phyloP scores from a whole-genome alignment of 2,113 vertebrate species.

The Malaclemys terrapin region DNA sequence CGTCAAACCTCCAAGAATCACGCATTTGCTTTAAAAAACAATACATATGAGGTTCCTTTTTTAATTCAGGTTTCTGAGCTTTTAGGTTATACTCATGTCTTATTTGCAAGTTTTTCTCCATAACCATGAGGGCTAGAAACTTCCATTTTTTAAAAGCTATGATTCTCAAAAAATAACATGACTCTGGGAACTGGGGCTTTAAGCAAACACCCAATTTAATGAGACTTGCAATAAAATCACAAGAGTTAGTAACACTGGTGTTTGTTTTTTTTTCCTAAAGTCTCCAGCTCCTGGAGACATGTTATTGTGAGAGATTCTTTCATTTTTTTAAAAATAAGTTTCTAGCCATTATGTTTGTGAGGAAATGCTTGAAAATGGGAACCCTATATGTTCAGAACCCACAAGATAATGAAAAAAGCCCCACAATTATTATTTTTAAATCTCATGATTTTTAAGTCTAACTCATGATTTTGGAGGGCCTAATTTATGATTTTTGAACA shows the following conservation, averaged over 20 bases:
- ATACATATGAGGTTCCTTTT: not conserved
- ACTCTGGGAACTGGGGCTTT: not conserved
- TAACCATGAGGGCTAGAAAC: not conserved
- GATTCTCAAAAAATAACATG: not conserved
- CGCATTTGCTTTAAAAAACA: not conserved
- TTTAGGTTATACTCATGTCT: not conserved
- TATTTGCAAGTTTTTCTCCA: not conserved
- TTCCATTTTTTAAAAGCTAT: not conserved
- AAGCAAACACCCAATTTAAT: not conserved
- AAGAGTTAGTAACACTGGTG: not conserved
- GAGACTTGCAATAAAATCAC: not conserved
- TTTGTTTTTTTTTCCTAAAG: not conserved
- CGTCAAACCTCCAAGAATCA: not conserved
- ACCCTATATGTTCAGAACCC: not conserved
- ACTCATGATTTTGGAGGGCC: not conserved
- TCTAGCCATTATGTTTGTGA: not conserved
- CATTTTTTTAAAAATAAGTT: not conserved
- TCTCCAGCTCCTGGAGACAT: not conserved
- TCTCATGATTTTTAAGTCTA: not conserved
- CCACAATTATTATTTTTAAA: not conserved
- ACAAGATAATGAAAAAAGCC: not conserved
- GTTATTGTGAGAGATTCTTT: not conserved
- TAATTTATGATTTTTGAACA: not conserved
- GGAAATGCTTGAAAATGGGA: not conserved
- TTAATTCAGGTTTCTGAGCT: not conserved